Percentiles rank a stretch among this genome's conserved stretches.
phyloP scores from a whole-genome alignment of 2,797 vertebrate genomes.

The Cirrhinus mrigala region DNA sequence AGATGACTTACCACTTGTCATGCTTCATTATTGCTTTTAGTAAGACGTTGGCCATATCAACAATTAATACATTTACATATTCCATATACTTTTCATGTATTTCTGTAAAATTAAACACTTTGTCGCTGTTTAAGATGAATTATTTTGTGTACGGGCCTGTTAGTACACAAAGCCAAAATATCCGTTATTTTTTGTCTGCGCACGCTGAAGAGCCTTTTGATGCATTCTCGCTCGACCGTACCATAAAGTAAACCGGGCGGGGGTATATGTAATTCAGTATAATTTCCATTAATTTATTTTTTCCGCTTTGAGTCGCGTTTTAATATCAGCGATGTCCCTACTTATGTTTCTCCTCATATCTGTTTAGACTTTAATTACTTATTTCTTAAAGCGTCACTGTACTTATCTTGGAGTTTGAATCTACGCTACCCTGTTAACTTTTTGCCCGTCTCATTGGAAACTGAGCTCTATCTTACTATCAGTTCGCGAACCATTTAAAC shows the following conservation, averaged over 20 bases:
- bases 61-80: neutral
- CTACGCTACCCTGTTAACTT: neutral
- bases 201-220: conserved; percentile 18
- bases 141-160: neutral
- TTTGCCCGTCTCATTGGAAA: conserved; percentile 32
- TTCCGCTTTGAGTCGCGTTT: neutral
- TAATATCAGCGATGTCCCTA: neutral
- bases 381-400: neutral
- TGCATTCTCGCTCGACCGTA: conserved; percentile 37
- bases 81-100: neutral
- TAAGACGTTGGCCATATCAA: neutral
- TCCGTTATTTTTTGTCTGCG: conserved; percentile 56
- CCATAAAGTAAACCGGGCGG: conserved; percentile 34
- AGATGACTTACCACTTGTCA: neutral
- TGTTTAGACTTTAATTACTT: neutral
- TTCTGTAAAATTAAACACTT: neutral
- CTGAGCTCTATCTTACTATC: neutral
- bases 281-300: neutral
- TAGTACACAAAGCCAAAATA: conserved; percentile 37
- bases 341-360: rapidly evolving
- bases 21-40: neutral
- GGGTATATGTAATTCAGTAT: conserved; percentile 7
- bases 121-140: neutral
- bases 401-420: neutral
- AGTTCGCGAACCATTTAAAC: conserved; percentile 29